phyloP scores from a whole-genome alignment of 2,797 vertebrate species.

The Pangasius macronema region DNA sequence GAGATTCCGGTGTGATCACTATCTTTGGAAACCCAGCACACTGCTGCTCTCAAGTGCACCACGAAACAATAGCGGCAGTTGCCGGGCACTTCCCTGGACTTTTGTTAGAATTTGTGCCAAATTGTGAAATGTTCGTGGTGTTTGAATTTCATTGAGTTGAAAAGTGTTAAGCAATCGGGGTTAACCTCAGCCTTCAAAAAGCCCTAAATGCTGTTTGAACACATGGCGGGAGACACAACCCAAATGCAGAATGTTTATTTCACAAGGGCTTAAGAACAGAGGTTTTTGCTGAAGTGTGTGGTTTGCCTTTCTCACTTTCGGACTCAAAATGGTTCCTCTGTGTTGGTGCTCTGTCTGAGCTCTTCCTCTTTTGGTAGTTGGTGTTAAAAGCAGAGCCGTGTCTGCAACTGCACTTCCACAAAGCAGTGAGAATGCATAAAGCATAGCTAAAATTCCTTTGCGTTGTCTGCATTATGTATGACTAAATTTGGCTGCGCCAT shows the following conservation, averaged over 20 bases:
- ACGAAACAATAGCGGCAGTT: slow-evolving; percentile 3
- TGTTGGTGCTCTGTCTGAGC: neutral
- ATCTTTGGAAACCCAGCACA: slow-evolving; percentile 9
- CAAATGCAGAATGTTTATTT: slow-evolving; percentile 16
- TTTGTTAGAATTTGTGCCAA: neutral
- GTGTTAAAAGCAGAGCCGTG: neutral
- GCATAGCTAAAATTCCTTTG: neutral
- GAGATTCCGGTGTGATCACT: neutral
- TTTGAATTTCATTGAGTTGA: neutral
- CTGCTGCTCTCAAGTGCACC: slow-evolving; percentile 14
- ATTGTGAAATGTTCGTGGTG: neutral
- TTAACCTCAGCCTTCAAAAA: slow-evolving; percentile 35
- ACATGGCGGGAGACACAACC: neutral
- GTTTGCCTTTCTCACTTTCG: slow-evolving; percentile 26
- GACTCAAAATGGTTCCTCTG: slow-evolving; percentile 27
- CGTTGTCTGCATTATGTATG: neutral
- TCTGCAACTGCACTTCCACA: neutral
- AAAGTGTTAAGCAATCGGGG: slow-evolving; percentile 16
- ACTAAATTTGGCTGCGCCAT: neutral
- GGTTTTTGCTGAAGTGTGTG: neutral
- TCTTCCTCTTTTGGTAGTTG: slow-evolving; percentile 32
- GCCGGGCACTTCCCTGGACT: neutral
- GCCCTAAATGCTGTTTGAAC: neutral
- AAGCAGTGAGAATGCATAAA: neutral
- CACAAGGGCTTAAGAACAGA: neutral